Evolutionary conservation across 2,797 vertebrate genomes (phyloP).

Genomic region (Oceanodroma leucorhoa): DNA sequence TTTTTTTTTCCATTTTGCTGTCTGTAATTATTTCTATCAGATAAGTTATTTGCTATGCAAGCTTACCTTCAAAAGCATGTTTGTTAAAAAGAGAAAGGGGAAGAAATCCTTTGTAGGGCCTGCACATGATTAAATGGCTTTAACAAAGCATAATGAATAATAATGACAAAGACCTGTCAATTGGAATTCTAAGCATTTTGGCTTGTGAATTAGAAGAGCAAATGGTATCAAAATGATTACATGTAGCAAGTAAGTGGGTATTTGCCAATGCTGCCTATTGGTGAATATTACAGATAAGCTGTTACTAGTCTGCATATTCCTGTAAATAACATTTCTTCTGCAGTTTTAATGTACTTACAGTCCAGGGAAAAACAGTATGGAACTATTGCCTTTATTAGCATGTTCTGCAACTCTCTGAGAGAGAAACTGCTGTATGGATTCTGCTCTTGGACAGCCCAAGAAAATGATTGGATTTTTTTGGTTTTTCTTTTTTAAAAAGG

Average conservation of each 20-base stretch:
- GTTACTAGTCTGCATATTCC: not conserved
- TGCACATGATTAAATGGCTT: constrained; percentile 53
- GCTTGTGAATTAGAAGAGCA: not conserved
- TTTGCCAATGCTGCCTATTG: not conserved
- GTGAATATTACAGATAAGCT: not conserved
- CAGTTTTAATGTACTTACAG: not conserved
- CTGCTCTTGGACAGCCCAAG: not conserved
- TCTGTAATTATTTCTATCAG: constrained; percentile 63
- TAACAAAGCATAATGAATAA: constrained; percentile 61
- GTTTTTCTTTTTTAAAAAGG: not conserved
- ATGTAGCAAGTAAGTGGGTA: not conserved
- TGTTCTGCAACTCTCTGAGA: not conserved
- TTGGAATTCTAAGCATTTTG: constrained; percentile 49
- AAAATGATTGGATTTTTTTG: accelerated
- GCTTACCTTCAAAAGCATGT: constrained; percentile 63
- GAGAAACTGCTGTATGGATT: not conserved
- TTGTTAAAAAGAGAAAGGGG: constrained; percentile 62
- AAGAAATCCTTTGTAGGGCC: constrained; percentile 62
- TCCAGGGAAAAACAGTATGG: not conserved
- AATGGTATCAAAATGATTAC: not conserved
- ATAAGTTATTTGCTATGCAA: constrained; percentile 66
- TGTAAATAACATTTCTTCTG: not conserved
- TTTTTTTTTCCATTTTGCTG: not conserved
- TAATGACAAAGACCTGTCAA: constrained; percentile 34
- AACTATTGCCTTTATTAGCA: not conserved